These are phyloP conservation scores for Girardinus metallicus DNA, from an alignment of 2,797 vertebrate genomes.

Conservation along the genomic window DNA sequence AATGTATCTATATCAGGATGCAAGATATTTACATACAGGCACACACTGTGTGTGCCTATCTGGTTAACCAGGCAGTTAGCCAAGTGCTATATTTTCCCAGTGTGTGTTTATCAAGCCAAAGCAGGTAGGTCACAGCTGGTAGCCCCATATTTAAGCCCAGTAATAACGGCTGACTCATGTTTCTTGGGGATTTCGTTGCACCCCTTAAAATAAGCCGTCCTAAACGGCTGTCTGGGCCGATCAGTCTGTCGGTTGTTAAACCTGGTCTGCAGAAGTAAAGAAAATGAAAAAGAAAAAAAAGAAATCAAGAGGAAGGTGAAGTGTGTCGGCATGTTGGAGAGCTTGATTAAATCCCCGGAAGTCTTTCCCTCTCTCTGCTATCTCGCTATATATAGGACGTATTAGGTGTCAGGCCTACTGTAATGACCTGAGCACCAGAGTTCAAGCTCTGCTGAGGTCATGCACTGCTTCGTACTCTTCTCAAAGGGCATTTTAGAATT, in stretches of 20 bases:
- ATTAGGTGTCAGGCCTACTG: conserved; percentile 55
- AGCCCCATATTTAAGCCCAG: conserved; percentile 46
- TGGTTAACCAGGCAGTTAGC: conserved; percentile 39
- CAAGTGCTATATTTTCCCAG: conserved; percentile 55
- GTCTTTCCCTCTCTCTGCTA: conserved; percentile 52
- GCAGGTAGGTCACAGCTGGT: conserved; percentile 59
- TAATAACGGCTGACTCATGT: conserved; percentile 65
- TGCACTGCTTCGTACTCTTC: conserved; percentile 13
- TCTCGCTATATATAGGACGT: conserved; percentile 65
- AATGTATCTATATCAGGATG: conserved; percentile 24
- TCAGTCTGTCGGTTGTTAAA: conserved; percentile 56
- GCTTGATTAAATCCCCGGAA: conserved; percentile 66
- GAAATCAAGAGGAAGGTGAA: conserved; percentile 38
- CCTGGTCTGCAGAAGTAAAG: conserved; percentile 49
- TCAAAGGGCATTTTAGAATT: background rate
- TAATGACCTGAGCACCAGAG: conserved; percentile 31
- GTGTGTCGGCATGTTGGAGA: conserved; percentile 48
- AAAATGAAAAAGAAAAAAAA: conserved; percentile 40
- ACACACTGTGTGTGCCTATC: background rate
- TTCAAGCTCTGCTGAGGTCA: conserved; percentile 52
- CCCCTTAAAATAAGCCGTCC: conserved; percentile 17
- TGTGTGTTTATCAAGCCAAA: conserved; percentile 37
- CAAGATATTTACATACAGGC: conserved; percentile 49
- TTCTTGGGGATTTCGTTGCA: conserved; percentile 63
- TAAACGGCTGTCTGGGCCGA: conserved; percentile 56